A percentile compares a stretch with the other conserved stretches of the same genome.
phyloP scores from a whole-genome alignment of 2,888 invertebrate genomes.

The Drosophila atroscutellata region DNA sequence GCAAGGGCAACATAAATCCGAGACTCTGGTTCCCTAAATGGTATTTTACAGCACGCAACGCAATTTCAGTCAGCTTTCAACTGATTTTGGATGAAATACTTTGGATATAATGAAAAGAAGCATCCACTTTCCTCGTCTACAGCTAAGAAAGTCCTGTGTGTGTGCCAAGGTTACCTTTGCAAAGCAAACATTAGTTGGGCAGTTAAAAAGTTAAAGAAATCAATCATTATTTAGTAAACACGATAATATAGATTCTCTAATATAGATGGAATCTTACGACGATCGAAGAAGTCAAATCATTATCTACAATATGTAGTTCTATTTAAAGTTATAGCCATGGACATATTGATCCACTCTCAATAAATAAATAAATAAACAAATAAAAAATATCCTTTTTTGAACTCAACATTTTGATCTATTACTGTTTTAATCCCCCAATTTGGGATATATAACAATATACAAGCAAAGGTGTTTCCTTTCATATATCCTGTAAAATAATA shows the following conservation, averaged over 20 bases:
- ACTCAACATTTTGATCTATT: no score
- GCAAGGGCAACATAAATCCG: conserved; percentile 20
- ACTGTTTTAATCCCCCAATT: no score
- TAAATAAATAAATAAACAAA: no score
- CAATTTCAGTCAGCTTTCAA: conserved; percentile 39
- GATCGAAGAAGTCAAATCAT: background rate
- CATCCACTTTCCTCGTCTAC: background rate
- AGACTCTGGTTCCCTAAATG: conserved; percentile 49
- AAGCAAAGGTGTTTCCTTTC: no score
- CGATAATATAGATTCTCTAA: background rate
- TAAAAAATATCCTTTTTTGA: background rate
- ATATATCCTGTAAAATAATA: conserved; percentile 1
- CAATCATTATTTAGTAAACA: background rate
- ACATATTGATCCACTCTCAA: background rate
- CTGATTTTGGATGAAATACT: conserved; percentile 34
- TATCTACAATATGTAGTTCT: no score
- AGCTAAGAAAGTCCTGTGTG: background rate
- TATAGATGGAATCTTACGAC: background rate
- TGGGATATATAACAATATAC: background rate
- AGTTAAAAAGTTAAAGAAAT: background rate
- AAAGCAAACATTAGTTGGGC: background rate
- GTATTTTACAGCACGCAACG: conserved; percentile 70
- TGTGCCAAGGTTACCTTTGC: background rate
- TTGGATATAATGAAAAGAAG: background rate
- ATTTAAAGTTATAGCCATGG: background rate